These are phyloP conservation scores for Bembecia ichneumoniformis DNA, from an alignment of 2,888 invertebrate species.

Conservation along the genomic window DNA sequence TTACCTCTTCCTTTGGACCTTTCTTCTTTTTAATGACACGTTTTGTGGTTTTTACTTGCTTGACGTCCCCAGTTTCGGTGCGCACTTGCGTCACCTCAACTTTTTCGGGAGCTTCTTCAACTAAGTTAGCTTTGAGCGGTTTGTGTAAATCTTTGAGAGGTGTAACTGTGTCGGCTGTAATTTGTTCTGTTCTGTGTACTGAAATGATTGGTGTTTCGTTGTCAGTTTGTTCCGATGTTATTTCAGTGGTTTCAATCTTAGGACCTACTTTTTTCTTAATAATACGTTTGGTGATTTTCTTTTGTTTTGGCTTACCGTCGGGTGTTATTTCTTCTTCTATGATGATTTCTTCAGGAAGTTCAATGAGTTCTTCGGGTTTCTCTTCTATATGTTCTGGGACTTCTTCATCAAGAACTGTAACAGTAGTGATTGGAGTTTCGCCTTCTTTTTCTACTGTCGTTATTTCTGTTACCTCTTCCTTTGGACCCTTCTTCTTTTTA, in stretches of 20 bases:
- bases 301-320: conserved; percentile 22
- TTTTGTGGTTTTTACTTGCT: conserved; percentile 15
- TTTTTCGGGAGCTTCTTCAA: conserved; percentile 8
- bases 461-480: conserved; percentile 35
- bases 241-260: conserved; percentile 31
- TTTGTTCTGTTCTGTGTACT: conserved; percentile 10
- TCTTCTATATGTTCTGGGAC: conserved; percentile 22
- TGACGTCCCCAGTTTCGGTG: conserved; percentile 4
- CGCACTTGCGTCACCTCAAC: conserved; percentile 5
- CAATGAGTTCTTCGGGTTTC: conserved; percentile 12
- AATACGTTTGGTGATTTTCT: conserved; percentile 20
- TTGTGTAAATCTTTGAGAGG: conserved; percentile 9
- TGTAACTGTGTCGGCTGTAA: conserved; percentile 7
- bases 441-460: conserved; percentile 25
- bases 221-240: conserved; percentile 30
- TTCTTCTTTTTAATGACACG: conserved; percentile 14
- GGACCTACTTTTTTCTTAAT: conserved; percentile 22
- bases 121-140: background rate
- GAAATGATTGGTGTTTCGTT: conserved; percentile 15
- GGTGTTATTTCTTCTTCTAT: conserved; percentile 21
- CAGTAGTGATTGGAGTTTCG: conserved; percentile 10
- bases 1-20: conserved; percentile 25
- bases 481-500: conserved; percentile 25
- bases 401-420: conserved; percentile 2
- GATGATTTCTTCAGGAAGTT: conserved; percentile 26